Conservation (phyloP, 2,113 vertebrate genomes). For the Sebastes fasciatus region DNA sequence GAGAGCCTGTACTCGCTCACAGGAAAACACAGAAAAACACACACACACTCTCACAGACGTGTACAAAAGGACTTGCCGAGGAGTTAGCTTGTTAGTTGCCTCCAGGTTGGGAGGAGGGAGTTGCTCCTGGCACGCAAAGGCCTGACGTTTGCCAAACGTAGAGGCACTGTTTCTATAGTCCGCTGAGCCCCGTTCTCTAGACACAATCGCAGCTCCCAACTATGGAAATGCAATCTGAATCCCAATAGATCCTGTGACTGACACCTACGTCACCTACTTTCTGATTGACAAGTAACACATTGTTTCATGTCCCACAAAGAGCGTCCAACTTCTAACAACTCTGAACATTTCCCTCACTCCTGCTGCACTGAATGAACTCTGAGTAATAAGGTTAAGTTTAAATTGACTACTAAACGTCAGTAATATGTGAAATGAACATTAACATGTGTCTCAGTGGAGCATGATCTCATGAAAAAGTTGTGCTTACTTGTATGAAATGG, state of each 20-base stretch:
- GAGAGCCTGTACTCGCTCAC: slow-evolving; percentile 33
- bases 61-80: slow-evolving; percentile 56
- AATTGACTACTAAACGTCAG: not conserved
- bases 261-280: slow-evolving; percentile 32
- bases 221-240: slow-evolving; percentile 49
- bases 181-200: slow-evolving; percentile 46
- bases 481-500: not conserved
- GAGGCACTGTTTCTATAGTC: slow-evolving; percentile 69
- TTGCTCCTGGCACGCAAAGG: slow-evolving; percentile 66
- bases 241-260: slow-evolving; percentile 35
- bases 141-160: slow-evolving; percentile 71
- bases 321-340: not conserved
- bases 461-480: not conserved
- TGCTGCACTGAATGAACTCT: not conserved
- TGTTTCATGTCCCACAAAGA: not conserved
- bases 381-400: not conserved
- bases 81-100: slow-evolving; percentile 64
- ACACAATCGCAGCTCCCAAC: slow-evolving; percentile 60
- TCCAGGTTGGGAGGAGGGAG: slow-evolving; percentile 73
- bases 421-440: not conserved
- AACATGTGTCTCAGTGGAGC: not conserved
- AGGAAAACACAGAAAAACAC: slow-evolving; percentile 56
- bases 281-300: slow-evolving; percentile 20
- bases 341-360: not conserved
- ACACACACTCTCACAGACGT: slow-evolving; percentile 25